Percentiles rank a stretch among this genome's conserved stretches.
Conservation (phyloP, 2,888 invertebrate genomes). For the Drosophila multiciliata region DNA sequence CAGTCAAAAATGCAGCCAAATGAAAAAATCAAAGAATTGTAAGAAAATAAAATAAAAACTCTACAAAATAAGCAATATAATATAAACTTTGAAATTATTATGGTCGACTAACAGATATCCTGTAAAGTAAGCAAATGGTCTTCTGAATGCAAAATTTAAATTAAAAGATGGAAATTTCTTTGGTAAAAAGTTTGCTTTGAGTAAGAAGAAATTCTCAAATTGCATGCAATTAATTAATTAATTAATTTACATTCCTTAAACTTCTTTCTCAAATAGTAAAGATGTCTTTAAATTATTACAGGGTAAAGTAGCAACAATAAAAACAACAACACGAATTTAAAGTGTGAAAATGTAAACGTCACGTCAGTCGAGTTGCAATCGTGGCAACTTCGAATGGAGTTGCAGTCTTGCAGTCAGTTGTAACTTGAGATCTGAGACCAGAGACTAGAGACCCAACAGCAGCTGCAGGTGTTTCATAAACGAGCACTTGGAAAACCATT, state of each 20-base stretch:
- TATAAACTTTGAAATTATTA: background rate
- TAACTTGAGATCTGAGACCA: conserved; percentile 29
- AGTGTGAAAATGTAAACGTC: conserved; percentile 71
- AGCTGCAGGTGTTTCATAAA: conserved; percentile 55
- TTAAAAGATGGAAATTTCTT: background rate
- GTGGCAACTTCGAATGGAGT: conserved; percentile 38
- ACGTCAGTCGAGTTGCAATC: conserved; percentile 30
- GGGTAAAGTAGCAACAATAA: conserved; percentile 19
- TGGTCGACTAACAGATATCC: conserved; percentile 17
- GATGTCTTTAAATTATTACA: background rate
- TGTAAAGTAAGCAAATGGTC: background rate
- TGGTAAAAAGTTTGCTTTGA: background rate
- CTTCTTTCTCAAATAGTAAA: background rate
- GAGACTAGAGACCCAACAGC: conserved; percentile 8
- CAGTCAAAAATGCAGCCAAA: conserved; percentile 59
- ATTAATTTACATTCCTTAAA: too few species aligned
- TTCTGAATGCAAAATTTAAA: background rate
- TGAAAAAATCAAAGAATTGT: conserved; percentile 47
- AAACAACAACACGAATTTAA: conserved; percentile 8
- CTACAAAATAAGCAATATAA: conserved; percentile 20
- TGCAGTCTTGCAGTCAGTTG: conserved; percentile 5
- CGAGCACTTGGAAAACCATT: conserved; percentile 35
- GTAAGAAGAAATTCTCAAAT: background rate
- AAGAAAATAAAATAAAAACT: conserved; percentile 33
- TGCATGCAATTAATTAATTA: background rate